phyloP scores from a whole-genome alignment of 2,888 invertebrate genomes.

The Oxystoma pomonae region DNA sequence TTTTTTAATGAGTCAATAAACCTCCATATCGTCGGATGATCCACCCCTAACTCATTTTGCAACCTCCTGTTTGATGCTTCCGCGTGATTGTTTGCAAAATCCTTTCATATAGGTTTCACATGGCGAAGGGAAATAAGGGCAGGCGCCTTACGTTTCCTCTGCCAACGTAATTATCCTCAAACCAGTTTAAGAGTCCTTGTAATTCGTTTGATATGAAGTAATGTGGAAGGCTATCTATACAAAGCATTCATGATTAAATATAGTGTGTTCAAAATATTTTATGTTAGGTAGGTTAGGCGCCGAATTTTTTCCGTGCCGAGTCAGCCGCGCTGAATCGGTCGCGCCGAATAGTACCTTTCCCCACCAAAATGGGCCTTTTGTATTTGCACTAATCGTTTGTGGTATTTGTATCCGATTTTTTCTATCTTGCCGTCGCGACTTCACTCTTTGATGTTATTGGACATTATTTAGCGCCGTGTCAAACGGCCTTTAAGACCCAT shows the following conservation, averaged over 20 bases:
- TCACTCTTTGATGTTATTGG: too few species aligned
- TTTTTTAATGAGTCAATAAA: slow-evolving; percentile 8
- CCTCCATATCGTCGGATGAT: slow-evolving; percentile 11
- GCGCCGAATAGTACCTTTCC: too few species aligned
- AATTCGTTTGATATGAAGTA: background rate
- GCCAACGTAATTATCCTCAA: slow-evolving; percentile 7
- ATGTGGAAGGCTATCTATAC: too few species aligned
- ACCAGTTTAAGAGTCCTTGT: background rate
- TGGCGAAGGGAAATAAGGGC: slow-evolving; percentile 11
- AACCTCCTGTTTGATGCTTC: slow-evolving; percentile 10
- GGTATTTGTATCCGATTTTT: too few species aligned
- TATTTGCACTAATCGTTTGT: too few species aligned
- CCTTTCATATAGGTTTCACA: slow-evolving; percentile 10
- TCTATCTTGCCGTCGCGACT: too few species aligned
- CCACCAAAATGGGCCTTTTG: too few species aligned
- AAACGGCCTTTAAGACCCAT: background rate
- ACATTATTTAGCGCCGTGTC: background rate
- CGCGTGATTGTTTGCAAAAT: slow-evolving; percentile 13
- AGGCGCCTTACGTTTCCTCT: slow-evolving; percentile 11
- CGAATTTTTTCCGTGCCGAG: too few species aligned
- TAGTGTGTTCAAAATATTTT: too few species aligned
- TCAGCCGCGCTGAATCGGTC: too few species aligned
- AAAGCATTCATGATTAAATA: too few species aligned
- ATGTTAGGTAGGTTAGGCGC: too few species aligned
- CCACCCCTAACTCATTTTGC: slow-evolving; percentile 11